Conservation (phyloP, 2,888 invertebrate genomes). For the Macaria notata region DNA sequence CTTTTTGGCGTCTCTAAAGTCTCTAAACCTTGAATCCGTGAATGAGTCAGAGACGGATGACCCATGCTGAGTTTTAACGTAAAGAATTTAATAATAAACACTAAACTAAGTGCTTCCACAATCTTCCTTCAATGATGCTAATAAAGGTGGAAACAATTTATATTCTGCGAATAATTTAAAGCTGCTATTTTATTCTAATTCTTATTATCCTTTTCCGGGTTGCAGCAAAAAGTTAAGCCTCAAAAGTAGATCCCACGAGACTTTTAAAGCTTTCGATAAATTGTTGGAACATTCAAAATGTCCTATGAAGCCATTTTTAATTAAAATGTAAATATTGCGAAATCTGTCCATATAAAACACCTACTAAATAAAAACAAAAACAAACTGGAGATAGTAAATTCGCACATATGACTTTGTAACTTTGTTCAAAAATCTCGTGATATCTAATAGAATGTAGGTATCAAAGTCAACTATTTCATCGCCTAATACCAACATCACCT, state of each 20-base stretch:
- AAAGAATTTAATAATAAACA: conserved; percentile 1
- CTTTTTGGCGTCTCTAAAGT: conserved; percentile 26
- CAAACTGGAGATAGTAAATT: no score
- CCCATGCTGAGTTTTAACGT: conserved; percentile 17
- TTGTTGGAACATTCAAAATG: no score
- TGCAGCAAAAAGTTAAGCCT: neutral
- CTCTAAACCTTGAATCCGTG: conserved; percentile 25
- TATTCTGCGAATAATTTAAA: conserved; percentile 6
- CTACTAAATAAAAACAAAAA: no score
- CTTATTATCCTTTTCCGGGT: conserved; percentile 1
- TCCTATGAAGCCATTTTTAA: no score
- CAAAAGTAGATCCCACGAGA: neutral
- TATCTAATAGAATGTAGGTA: no score
- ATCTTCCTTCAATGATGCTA: conserved; percentile 16
- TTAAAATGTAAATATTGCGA: no score
- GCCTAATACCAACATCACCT: no score
- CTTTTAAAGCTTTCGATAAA: neutral
- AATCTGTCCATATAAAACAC: no score
- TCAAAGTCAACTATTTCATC: no score
- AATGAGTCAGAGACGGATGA: conserved; percentile 26
- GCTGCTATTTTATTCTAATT: conserved; percentile 15
- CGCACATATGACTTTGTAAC: no score
- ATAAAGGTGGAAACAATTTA: conserved; percentile 10
- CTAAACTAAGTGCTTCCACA: conserved; percentile 14
- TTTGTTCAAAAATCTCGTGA: no score